phyloP scores from a whole-genome alignment of 2,888 invertebrate genomes.

The Leptinotarsa rubiginosa region DNA sequence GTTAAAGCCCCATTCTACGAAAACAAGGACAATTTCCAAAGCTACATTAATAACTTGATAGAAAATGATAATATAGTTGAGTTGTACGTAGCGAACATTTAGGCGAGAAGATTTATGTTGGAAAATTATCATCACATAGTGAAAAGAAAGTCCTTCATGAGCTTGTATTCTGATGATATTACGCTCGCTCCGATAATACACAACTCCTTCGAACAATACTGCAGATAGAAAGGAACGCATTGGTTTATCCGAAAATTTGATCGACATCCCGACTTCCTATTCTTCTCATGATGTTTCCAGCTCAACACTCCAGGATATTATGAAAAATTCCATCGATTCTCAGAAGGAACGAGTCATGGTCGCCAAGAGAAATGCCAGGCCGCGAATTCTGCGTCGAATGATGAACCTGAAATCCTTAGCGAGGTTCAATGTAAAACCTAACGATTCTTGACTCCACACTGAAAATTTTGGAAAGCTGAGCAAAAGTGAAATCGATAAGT shows the following conservation, averaged over 20 bases:
- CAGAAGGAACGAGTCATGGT: neutral
- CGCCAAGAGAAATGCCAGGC: neutral
- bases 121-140: no score
- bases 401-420: conserved; percentile 30
- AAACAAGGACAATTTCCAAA: conserved; percentile 44
- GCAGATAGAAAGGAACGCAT: no score
- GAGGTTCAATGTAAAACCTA: conserved; percentile 24
- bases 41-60: conserved; percentile 29
- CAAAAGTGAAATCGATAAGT: conserved; percentile 35
- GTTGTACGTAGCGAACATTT: no score
- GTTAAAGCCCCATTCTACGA: conserved; percentile 46
- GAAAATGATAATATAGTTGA: neutral
- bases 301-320: conserved; percentile 24
- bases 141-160: no score
- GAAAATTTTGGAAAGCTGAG: conserved; percentile 31
- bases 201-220: no score
- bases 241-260: no score
- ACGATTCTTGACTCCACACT: conserved; percentile 34
- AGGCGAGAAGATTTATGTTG: no score
- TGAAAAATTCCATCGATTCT: conserved; percentile 24
- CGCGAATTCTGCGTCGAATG: conserved; percentile 15
- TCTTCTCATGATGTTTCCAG: neutral
- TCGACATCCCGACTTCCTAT: no score
- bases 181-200: no score
- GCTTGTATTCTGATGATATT: no score